Conservation (phyloP, 2,113 vertebrate genomes). For the Eretmochelys imbricata region DNA sequence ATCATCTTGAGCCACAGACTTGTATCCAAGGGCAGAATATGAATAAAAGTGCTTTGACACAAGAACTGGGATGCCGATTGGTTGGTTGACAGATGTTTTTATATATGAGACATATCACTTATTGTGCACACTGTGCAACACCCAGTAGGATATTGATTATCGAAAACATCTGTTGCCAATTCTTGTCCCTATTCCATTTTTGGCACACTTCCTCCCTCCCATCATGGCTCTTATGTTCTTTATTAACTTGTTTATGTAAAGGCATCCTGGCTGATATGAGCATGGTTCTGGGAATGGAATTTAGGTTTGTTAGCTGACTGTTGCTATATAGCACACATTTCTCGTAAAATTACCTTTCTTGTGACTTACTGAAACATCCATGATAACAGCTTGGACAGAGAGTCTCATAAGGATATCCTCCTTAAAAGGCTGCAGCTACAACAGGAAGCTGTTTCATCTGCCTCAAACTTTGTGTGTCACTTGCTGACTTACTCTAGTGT, state of each 20-base stretch:
- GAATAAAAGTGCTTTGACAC: background rate
- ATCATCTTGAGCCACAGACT: background rate
- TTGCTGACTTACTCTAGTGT: slow-evolving; percentile 50
- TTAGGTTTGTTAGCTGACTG: slow-evolving; percentile 21
- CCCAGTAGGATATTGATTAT: background rate
- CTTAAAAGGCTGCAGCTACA: slow-evolving; percentile 68
- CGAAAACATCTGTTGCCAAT: background rate
- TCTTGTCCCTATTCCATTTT: slow-evolving; percentile 24
- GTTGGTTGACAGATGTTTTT: background rate
- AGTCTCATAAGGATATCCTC: slow-evolving; percentile 72
- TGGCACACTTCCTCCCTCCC: slow-evolving; percentile 1
- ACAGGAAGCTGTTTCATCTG: slow-evolving; percentile 74
- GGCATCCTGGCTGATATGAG: slow-evolving; percentile 29
- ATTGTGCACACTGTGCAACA: background rate
- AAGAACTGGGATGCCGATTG: background rate
- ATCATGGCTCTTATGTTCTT: slow-evolving; percentile 17
- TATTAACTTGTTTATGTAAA: slow-evolving; percentile 46
- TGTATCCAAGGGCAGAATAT: background rate
- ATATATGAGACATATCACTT: background rate
- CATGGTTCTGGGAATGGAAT: slow-evolving; percentile 8
- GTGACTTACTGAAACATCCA: slow-evolving; percentile 65
- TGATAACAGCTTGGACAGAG: slow-evolving; percentile 54
- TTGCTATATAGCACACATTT: slow-evolving; percentile 46
- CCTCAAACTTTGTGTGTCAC: slow-evolving; percentile 58
- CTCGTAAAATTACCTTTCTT: slow-evolving; percentile 63